phyloP scores from a whole-genome alignment of 1,140 invertebrate species.

The Tachypleus tridentatus region DNA sequence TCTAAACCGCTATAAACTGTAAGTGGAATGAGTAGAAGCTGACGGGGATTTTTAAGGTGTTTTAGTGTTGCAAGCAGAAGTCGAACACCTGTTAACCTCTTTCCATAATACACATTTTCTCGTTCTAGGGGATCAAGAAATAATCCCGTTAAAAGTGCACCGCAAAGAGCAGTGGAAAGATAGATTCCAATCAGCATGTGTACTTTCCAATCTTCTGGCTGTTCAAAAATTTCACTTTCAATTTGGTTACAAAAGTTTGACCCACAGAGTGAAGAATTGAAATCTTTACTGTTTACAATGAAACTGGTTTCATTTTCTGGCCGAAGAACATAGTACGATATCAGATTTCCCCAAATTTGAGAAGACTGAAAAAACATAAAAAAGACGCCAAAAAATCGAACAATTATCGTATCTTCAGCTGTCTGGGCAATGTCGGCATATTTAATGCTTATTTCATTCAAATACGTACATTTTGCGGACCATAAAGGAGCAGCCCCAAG shows the following conservation, averaged over 20 bases:
- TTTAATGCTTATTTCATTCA: slow-evolving; percentile 6
- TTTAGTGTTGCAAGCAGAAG: slow-evolving; percentile 64
- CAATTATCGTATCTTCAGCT: slow-evolving; percentile 53
- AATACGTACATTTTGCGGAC: slow-evolving; percentile 10
- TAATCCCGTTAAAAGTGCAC: not conserved
- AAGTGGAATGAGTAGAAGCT: slow-evolving; percentile 83
- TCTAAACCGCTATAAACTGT: slow-evolving; percentile 95
- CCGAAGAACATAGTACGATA: slow-evolving; percentile 47
- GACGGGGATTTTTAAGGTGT: slow-evolving; percentile 68
- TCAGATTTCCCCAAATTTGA: slow-evolving; percentile 88
- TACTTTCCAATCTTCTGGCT: slow-evolving; percentile 64
- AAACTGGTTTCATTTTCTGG: slow-evolving; percentile 1
- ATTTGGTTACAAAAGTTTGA: slow-evolving; percentile 3
- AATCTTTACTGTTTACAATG: too few relatives aligned
- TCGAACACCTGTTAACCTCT: not conserved
- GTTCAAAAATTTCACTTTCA: slow-evolving; percentile 27
- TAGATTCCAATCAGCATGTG: slow-evolving; percentile 81
- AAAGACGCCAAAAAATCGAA: slow-evolving; percentile 94
- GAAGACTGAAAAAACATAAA: slow-evolving; percentile 93
- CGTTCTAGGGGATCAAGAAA: slow-evolving; percentile 2
- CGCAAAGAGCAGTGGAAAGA: slow-evolving; percentile 61
- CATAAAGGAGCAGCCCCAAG: slow-evolving; percentile 10
- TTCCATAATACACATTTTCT: too few relatives aligned
- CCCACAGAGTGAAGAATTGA: not conserved
- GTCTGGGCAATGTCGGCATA: slow-evolving; percentile 36